Base-by-base conservation (phyloP, 2,113 vertebrate species). In the Coptodon rendalli region DNA sequence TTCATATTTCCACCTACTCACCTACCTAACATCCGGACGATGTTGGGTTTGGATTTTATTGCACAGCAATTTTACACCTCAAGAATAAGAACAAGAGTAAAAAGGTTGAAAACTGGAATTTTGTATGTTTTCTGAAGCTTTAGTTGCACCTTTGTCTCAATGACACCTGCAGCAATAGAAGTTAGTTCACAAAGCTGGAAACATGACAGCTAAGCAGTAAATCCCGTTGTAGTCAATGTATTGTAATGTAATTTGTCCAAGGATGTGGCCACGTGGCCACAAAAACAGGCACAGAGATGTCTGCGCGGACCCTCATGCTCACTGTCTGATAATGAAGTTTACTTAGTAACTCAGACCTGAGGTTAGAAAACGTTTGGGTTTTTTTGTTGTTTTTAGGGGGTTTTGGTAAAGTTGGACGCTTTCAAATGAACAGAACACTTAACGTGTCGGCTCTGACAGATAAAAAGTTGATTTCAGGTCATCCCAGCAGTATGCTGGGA, bases 221-320 rank as follows among this genome's bases (percentile, higher is more conserved):
- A 27, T 73, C 68, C 14, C 27, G 40, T 73, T 45, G 14, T 17
- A 45, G 0, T 73, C 40, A 17, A 2, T 73, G 22, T 9, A 27
- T 27, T 73, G 14, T 73, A 0, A 45, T 27, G 22, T 29, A 17
- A 73, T 27, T 0, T 73, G 13, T 73, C 40, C 9, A 45, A 10
- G 22, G 40, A 45, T 5, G 3, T 17, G 68, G 24, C 38, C 38
- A 43, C 5, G 1, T 43, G n/a, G 43, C 40, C 68, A 45, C 13
- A 73, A 73, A 73, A 17, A 14, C 68, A 73, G 22, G 40, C 14
- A 24, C 22, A 0, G 40, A 6, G 40, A 45, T 27, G 0, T 10
- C 1, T 73, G 38, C 22, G 2, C 2, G 2, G 66, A 73, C 22
- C n/a, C 0, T 73, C 34, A 7, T 68, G 63, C 34, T 68, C 36